These are phyloP conservation scores for Lepidochitona cinerea DNA, from an alignment of 2,888 invertebrate genomes.

Conservation along the genomic window DNA sequence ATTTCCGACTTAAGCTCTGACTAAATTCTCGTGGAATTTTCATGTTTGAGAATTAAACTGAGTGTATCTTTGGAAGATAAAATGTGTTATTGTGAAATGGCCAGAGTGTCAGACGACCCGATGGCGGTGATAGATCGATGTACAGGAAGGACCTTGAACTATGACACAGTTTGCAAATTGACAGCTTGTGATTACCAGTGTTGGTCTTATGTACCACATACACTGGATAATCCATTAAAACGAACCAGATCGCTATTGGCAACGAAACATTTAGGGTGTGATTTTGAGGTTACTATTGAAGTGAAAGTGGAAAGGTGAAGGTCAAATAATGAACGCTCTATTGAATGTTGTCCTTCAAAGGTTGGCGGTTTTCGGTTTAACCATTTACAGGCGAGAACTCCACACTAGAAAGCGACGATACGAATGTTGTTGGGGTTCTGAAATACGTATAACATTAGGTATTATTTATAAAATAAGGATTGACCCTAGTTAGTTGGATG, in stretches of 20 bases:
- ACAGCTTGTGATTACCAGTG: neutral
- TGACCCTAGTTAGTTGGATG: neutral
- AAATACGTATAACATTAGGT: too few species aligned
- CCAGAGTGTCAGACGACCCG: too few species aligned
- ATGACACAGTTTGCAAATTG: neutral
- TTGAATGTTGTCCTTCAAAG: neutral
- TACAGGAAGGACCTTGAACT: too few species aligned
- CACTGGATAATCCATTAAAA: neutral
- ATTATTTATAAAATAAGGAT: too few species aligned
- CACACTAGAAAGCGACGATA: neutral
- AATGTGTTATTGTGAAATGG: too few species aligned
- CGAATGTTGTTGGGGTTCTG: neutral
- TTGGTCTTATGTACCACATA: neutral
- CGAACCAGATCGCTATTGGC: neutral
- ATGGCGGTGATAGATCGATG: too few species aligned
- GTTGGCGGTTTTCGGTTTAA: conserved; percentile 1
- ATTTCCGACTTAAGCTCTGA: too few species aligned
- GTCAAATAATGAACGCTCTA: neutral
- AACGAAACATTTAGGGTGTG: neutral
- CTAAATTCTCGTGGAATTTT: too few species aligned
- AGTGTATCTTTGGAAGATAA: too few species aligned
- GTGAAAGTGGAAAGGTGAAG: too few species aligned
- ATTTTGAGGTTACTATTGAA: neutral
- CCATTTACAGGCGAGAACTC: conserved; percentile 3
- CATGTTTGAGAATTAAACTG: too few species aligned